Conservation (phyloP, 2,797 vertebrate species). For the Phrynocephalus vlangalii region DNA sequence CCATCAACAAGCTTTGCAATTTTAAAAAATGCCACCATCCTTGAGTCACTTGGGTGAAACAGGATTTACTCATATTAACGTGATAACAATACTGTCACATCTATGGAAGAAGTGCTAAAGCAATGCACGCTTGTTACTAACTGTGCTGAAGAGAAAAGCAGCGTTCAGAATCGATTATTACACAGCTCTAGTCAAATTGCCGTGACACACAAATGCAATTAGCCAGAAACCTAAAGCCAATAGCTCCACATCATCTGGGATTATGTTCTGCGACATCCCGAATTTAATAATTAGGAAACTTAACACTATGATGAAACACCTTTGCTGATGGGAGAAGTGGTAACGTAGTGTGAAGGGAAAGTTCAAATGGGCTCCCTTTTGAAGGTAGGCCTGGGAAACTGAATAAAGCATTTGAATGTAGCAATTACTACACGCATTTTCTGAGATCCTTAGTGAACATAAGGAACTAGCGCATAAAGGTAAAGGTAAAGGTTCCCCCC, state of each 20-base stretch:
- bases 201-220: conserved; percentile 24
- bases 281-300: conserved; percentile 20
- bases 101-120: conserved; percentile 10
- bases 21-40: conserved; percentile 16
- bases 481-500: too few species aligned
- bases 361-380: too few species aligned
- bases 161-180: conserved; percentile 13
- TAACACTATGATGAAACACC: neutral
- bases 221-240: conserved; percentile 25
- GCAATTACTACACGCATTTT: neutral
- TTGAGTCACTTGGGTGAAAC: neutral
- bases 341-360: neutral
- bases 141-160: conserved; percentile 10
- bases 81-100: neutral
- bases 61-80: neutral
- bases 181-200: neutral
- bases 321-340: neutral
- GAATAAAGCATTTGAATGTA: neutral
- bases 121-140: neutral
- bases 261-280: neutral
- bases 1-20: conserved; percentile 4
- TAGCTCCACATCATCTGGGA: neutral
- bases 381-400: neutral
- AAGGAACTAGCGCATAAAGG: neutral
- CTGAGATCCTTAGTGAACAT: neutral